Conservation (phyloP, 2,888 invertebrate genomes). For the Phymatocera aterrima region DNA sequence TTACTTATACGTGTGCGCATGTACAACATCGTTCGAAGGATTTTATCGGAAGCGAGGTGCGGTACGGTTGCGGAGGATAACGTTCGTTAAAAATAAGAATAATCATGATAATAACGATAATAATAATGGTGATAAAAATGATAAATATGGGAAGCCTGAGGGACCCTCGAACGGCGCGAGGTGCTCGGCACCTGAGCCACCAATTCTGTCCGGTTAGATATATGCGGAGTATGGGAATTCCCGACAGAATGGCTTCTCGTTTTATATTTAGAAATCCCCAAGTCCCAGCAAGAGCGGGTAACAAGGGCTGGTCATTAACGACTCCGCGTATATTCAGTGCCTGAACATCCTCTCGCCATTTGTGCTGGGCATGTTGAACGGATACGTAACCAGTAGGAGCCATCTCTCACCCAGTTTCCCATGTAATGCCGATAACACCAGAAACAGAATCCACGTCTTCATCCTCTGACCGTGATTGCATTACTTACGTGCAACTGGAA, state of each 20-base stretch:
- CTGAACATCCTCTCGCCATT: background rate
- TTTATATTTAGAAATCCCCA: constrained; percentile 26
- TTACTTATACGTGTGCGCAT: no score
- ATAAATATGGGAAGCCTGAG: constrained; percentile 8
- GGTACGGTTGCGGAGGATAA: background rate
- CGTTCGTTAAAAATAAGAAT: background rate
- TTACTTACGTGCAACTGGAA: background rate
- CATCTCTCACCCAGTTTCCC: background rate
- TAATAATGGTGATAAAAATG: background rate
- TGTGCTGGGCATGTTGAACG: background rate
- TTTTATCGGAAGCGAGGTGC: background rate
- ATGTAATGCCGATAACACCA: background rate
- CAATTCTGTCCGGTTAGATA: background rate
- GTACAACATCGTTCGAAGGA: no score
- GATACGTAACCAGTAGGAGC: background rate
- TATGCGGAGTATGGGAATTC: background rate
- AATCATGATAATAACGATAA: background rate
- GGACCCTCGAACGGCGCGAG: background rate
- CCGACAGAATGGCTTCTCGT: background rate
- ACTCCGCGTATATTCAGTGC: background rate
- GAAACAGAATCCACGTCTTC: background rate
- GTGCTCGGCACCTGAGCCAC: constrained; percentile 7
- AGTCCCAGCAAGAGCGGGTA: constrained; percentile 19
- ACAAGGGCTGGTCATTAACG: constrained; percentile 31
- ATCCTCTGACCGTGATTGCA: background rate